Evolutionary conservation across 2,888 invertebrate genomes (phyloP).

Genomic region (Oscheius sp.): DNA sequence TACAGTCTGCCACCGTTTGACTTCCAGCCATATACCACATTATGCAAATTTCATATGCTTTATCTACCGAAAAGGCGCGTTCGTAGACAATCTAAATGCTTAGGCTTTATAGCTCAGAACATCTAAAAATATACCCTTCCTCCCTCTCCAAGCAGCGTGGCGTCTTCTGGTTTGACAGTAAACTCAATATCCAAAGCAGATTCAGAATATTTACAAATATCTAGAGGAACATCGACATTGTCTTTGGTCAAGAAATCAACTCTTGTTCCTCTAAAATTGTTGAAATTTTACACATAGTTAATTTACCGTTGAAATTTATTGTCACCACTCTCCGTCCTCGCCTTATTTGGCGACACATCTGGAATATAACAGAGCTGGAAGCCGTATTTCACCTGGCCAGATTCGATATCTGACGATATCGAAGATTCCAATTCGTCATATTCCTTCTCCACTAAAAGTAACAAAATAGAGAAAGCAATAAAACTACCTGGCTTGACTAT

Average conservation of each 20-base stretch:
- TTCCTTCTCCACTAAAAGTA: slow-evolving; percentile 22
- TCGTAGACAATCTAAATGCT: slow-evolving; percentile 28
- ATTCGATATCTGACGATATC: slow-evolving; percentile 24
- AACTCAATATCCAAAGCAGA: slow-evolving; percentile 46
- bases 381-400: slow-evolving; percentile 81
- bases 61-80: slow-evolving; percentile 81
- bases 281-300: not conserved
- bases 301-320: not conserved
- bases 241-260: slow-evolving; percentile 36
- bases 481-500: slow-evolving; percentile 15
- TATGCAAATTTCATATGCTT: slow-evolving; percentile 91
- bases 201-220: slow-evolving; percentile 15
- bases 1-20: slow-evolving; percentile 77
- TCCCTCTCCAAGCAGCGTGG: slow-evolving; percentile 49
- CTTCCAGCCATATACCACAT: slow-evolving; percentile 98
- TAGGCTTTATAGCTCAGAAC: not conserved
- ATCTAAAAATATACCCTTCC: slow-evolving; percentile 38
- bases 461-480: not conserved
- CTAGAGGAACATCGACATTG: slow-evolving; percentile 12
- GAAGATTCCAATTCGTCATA: slow-evolving; percentile 28
- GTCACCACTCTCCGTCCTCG: slow-evolving; percentile 30
- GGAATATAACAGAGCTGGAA: slow-evolving; percentile 90
- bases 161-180: slow-evolving; percentile 27
- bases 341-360: not conserved
- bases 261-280: slow-evolving; percentile 23